These are phyloP conservation scores for Heliconius cydno DNA, from an alignment of 2,888 invertebrate genomes.

Conservation along the genomic window DNA sequence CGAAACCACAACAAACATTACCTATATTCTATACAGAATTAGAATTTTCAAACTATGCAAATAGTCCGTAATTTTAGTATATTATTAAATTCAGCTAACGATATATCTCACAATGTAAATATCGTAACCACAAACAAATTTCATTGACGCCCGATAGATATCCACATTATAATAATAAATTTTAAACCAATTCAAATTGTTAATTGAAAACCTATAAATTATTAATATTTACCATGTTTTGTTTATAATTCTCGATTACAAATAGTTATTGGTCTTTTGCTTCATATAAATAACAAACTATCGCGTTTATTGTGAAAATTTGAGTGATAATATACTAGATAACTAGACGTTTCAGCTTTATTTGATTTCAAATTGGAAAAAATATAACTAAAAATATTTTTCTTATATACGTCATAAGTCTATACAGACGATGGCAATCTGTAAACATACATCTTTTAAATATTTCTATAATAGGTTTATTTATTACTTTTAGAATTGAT, in stretches of 20 bases:
- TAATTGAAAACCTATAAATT: slow-evolving; percentile 8
- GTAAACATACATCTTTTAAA: background rate
- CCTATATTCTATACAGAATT: background rate
- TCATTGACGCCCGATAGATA: background rate
- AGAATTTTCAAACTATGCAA: background rate
- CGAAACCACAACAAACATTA: background rate
- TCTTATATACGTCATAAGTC: too few species aligned
- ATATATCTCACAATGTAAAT: background rate
- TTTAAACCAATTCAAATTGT: slow-evolving; percentile 8
- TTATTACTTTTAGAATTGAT: too few species aligned
- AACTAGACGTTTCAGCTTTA: too few species aligned
- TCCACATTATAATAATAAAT: slow-evolving; percentile 7
- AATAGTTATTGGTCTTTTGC: background rate
- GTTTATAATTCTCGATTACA: background rate
- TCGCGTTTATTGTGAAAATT: too few species aligned
- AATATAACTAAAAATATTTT: too few species aligned
- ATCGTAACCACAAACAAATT: background rate
- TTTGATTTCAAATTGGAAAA: too few species aligned
- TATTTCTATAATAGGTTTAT: background rate
- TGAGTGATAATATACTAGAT: too few species aligned
- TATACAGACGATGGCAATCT: too few species aligned
- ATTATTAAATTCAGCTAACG: slow-evolving; percentile 11
- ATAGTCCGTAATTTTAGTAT: background rate
- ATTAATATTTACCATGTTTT: background rate
- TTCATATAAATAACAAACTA: background rate